Evolutionary conservation across 2,888 invertebrate genomes (phyloP).

Genomic region (Cerceris rybyensis): DNA sequence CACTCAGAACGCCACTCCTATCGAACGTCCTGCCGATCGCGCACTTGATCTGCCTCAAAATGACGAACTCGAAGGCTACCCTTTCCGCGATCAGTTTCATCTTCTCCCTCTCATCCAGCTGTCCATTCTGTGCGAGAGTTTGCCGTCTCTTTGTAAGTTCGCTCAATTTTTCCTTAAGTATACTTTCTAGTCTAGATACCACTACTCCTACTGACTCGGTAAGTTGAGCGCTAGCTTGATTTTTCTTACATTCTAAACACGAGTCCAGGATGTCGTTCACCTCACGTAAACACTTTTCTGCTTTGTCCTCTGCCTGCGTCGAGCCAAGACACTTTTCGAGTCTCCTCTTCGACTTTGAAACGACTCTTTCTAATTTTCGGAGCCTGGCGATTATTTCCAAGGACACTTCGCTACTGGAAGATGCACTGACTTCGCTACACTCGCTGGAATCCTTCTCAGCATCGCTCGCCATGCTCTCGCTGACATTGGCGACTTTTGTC

Average conservation of each 20-base stretch:
- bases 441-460: conserved; percentile 78
- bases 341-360: conserved; percentile 75
- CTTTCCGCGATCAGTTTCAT: conserved; percentile 90
- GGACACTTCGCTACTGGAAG: conserved; percentile 70
- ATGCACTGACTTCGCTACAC: conserved; percentile 73
- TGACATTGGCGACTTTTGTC: conserved; percentile 87
- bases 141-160: conserved; percentile 88
- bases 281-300: conserved; percentile 77
- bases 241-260: conserved; percentile 75
- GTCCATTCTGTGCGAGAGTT: conserved; percentile 86
- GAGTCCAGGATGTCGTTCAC: conserved; percentile 78
- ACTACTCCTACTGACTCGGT: conserved; percentile 75
- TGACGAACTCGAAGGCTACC: conserved; percentile 90
- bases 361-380: conserved; percentile 73
- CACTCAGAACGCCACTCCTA: conserved; percentile 78
- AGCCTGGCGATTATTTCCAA: conserved; percentile 73
- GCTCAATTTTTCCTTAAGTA: conserved; percentile 87
- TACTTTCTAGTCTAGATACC: conserved; percentile 84
- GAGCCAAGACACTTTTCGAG: conserved; percentile 77
- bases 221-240: conserved; percentile 68
- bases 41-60: conserved; percentile 83
- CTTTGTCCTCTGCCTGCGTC: conserved; percentile 77
- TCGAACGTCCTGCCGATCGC: conserved; percentile 71
- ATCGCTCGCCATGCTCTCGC: conserved; percentile 72
- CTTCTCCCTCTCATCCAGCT: conserved; percentile 87